Percentiles rank a stretch among this genome's conserved stretches.
These are phyloP conservation scores for Halichoeres trimaculatus DNA, from an alignment of 2,113 vertebrate genomes.

Conservation along the genomic window DNA sequence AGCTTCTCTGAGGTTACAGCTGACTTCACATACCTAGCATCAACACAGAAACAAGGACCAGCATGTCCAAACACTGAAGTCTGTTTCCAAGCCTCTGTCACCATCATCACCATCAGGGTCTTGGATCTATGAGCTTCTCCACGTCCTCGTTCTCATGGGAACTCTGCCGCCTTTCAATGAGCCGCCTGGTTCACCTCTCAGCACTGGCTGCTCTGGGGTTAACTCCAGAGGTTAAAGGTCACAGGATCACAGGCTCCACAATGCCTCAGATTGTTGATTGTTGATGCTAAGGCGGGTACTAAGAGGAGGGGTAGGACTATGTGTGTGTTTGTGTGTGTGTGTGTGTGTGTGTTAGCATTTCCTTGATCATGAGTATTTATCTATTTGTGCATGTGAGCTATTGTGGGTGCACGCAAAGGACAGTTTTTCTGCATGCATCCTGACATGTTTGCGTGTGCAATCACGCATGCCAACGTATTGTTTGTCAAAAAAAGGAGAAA, in stretches of 20 bases:
- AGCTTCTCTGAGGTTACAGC: too few relatives aligned
- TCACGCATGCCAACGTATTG: constrained; percentile 11
- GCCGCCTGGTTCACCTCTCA: constrained; percentile 80
- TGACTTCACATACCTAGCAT: neutral
- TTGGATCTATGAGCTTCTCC: constrained; percentile 51
- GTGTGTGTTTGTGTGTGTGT: constrained; percentile 20
- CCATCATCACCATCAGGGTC: constrained; percentile 35
- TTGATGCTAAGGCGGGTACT: constrained; percentile 72
- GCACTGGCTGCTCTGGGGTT: constrained; percentile 74
- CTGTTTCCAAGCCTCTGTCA: constrained; percentile 54
- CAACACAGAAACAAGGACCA: neutral
- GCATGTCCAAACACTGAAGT: constrained; percentile 28
- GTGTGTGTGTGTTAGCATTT: constrained; percentile 41
- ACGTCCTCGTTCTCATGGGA: constrained; percentile 85
- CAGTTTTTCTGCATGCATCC: constrained; percentile 43
- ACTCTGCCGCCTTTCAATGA: constrained; percentile 74
- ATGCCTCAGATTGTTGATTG: constrained; percentile 82
- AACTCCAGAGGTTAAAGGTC: constrained; percentile 75
- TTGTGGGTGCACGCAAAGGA: constrained; percentile 16
- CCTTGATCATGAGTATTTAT: constrained; percentile 61
- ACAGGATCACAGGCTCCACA: constrained; percentile 82
- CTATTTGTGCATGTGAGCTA: constrained; percentile 41
- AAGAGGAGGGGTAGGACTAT: constrained; percentile 52
- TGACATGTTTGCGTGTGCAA: constrained; percentile 39
- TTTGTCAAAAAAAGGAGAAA: constrained; percentile 44